phyloP scores from a whole-genome alignment of 2,113 vertebrate species.

The Aramus guarauna region DNA sequence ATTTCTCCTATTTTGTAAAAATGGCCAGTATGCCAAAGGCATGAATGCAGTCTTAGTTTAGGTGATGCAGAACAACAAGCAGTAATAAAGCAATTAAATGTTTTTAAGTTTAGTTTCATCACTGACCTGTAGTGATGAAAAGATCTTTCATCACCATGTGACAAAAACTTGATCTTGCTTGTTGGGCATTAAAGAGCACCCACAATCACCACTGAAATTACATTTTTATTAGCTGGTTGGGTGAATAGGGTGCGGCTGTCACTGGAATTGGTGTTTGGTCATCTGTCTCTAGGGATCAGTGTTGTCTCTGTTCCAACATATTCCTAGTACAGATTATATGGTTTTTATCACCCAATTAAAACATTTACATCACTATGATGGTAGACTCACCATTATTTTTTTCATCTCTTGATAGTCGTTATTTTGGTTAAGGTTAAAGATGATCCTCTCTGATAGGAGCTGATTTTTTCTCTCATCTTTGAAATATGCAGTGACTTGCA shows the following conservation, averaged over 20 bases:
- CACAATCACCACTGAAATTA: not conserved
- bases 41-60: not conserved
- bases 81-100: not conserved
- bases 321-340: not conserved
- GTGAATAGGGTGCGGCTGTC: not conserved
- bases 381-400: conserved; percentile 58
- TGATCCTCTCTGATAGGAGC: not conserved
- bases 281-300: not conserved
- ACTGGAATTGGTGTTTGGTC: not conserved
- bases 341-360: not conserved
- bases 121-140: not conserved
- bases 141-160: not conserved
- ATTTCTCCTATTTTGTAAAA: not conserved
- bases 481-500: conserved; percentile 46
- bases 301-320: not conserved
- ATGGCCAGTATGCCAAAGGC: not conserved
- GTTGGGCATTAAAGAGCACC: not conserved
- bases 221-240: not conserved
- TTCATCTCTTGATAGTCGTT: conserved; percentile 68
- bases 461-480: not conserved
- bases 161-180: not conserved
- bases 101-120: not conserved
- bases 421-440: conserved; percentile 37
- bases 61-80: not conserved
- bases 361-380: not conserved